Conservation (phyloP, 2,888 invertebrate genomes). For the Helicoverpa assulta region DNA sequence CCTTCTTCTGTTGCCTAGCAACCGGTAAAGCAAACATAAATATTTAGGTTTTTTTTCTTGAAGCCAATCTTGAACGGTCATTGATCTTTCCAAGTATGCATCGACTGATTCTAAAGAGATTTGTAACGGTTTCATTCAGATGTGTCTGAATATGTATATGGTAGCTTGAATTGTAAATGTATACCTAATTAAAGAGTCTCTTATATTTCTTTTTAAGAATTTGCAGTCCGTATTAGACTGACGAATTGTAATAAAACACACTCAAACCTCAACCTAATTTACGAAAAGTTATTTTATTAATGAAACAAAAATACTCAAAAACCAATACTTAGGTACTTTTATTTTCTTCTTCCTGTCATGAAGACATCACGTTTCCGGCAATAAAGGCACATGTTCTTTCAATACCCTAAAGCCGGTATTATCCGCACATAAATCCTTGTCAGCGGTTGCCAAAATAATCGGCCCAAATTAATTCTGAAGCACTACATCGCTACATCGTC, state of each 20-base stretch:
- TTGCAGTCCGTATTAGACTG: background rate
- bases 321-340: background rate
- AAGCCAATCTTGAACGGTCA: slow-evolving; percentile 61
- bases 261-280: too few species aligned
- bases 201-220: background rate
- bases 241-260: background rate
- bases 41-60: slow-evolving; percentile 65
- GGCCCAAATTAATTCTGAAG: slow-evolving; percentile 46
- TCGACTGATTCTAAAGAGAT: slow-evolving; percentile 21
- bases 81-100: slow-evolving; percentile 55
- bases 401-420: slow-evolving; percentile 20
- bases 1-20: slow-evolving; percentile 66
- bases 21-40: slow-evolving; percentile 70
- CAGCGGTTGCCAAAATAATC: slow-evolving; percentile 43
- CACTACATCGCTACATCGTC: slow-evolving; percentile 51
- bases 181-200: background rate
- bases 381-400: slow-evolving; percentile 26
- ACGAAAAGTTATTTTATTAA: background rate
- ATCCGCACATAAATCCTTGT: slow-evolving; percentile 33
- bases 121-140: slow-evolving; percentile 26
- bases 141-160: slow-evolving; percentile 14
- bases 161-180: slow-evolving; percentile 1
- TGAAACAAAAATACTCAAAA: background rate
- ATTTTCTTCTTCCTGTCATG: slow-evolving; percentile 2
- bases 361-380: slow-evolving; percentile 26